phyloP scores from a whole-genome alignment of 1,140 invertebrate species.

The Drosophila azteca region DNA sequence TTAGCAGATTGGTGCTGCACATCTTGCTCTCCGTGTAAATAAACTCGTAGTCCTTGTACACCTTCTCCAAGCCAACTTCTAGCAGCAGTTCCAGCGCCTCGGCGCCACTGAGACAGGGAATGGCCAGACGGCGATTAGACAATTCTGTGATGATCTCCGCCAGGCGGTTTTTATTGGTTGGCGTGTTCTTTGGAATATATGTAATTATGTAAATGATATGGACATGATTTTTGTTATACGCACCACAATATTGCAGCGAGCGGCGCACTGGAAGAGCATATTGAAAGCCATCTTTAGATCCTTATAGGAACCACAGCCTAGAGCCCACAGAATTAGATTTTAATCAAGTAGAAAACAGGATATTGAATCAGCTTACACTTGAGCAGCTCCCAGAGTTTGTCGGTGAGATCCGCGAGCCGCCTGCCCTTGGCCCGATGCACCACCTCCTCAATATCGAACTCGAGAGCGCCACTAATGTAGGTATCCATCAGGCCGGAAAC shows the following conservation, averaged over 20 bases:
- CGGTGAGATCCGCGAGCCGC: slow-evolving; percentile 69
- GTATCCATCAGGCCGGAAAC: slow-evolving; percentile 54
- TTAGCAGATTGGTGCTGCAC: slow-evolving; percentile 66
- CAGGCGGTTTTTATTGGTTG: slow-evolving; percentile 79
- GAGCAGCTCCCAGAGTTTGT: slow-evolving; percentile 79
- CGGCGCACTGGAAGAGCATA: slow-evolving; percentile 78
- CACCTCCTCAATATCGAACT: slow-evolving; percentile 72
- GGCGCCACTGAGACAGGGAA: slow-evolving; percentile 75
- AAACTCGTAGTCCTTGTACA: slow-evolving; percentile 80
- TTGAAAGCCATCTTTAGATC: slow-evolving; percentile 75
- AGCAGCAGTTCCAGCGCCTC: slow-evolving; percentile 79
- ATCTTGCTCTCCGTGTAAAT: slow-evolving; percentile 81
- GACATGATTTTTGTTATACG: not conserved
- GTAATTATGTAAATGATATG: not conserved
- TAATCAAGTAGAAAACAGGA: not conserved
- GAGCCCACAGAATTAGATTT: not conserved
- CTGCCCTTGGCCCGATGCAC: slow-evolving; percentile 63
- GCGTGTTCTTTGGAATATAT: slow-evolving; percentile 62
- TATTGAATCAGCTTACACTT: slow-evolving; percentile 47
- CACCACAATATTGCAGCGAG: slow-evolving; percentile 79
- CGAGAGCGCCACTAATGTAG: slow-evolving; percentile 22
- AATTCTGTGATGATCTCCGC: slow-evolving; percentile 80
- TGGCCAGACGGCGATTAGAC: slow-evolving; percentile 73
- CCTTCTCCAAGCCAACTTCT: slow-evolving; percentile 82
- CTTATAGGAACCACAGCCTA: slow-evolving; percentile 71